These are phyloP conservation scores for Pyrgus malvae DNA, from an alignment of 2,888 invertebrate species.

Conservation along the genomic window DNA sequence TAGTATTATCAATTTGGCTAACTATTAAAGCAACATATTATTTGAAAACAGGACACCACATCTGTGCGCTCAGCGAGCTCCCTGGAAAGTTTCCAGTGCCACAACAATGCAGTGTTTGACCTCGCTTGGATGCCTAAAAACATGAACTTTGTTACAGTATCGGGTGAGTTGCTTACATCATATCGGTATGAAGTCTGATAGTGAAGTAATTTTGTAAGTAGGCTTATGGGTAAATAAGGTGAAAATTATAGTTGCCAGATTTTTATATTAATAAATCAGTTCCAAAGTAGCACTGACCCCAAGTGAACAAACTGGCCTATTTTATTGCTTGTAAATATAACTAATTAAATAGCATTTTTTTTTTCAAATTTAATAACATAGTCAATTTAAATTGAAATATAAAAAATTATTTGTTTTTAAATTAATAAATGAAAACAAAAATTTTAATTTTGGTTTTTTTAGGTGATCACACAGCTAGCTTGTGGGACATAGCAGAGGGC, in stretches of 20 bases:
- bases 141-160: conserved; percentile 91
- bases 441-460: conserved; percentile 3
- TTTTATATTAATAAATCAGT: too few species aligned
- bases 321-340: not conserved
- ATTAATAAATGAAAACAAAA: not conserved
- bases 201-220: too few species aligned
- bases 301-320: too few species aligned
- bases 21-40: not conserved
- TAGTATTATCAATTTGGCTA: not conserved
- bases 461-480: conserved; percentile 90
- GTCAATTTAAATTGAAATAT: too few species aligned
- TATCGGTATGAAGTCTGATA: too few species aligned
- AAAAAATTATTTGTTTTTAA: too few species aligned
- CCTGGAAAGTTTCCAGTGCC: conserved; percentile 82
- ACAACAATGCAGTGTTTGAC: conserved; percentile 95
- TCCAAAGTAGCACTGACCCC: too few species aligned
- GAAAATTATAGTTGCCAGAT: not conserved
- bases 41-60: conserved; percentile 71
- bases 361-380: too few species aligned
- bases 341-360: too few species aligned
- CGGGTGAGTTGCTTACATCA: conserved; percentile 69
- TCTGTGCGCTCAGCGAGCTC: conserved; percentile 57
- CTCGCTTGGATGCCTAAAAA: conserved; percentile 91
- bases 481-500: conserved; percentile 87
- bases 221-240: too few species aligned